Base-by-base conservation (phyloP, 1,140 invertebrate species). In the Lordiphosa clarofinis region DNA sequence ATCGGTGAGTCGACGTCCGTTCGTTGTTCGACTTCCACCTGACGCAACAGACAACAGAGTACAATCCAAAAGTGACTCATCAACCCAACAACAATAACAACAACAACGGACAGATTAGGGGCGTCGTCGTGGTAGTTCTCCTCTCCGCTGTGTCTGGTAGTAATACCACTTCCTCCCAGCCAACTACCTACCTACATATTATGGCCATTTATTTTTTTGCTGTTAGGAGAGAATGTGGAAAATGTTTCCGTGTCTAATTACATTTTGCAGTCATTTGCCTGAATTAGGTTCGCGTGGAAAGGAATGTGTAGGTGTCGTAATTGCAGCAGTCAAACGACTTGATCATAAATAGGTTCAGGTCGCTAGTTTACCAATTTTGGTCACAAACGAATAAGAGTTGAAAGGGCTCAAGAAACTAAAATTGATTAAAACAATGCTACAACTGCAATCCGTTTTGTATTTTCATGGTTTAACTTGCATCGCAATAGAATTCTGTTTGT, bases 171-270 rank as follows among this genome's bases (percentile, higher is more conserved):
- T 31, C 28, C 28, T 31, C 28, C 6, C 7, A 31, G 7, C 28
- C 7, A 31, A 31, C 28, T 8, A 36, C 10, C 8, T 48, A 5
- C 8, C 4, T 15, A 36, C 2, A 15, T 42, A 56, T 63, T 31
- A 31, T 31, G 28, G 28, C 28, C 28, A 31, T 31, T 40, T 55
- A 24, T 35, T 42, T 35, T 42, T 54, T 11, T 35, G 36, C 33
- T 31, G 46, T 56, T 57, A 24, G 13, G 44, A 12, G 39, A 37
- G 33, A 56, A 46, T 37, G 38, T 50, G 31, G 39, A 59, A 38
- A 43, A 56, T 33, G 24, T 65, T 73, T 62, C 50, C 69, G 50
- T 53, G 53, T 65, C 61, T 68, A 72, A 72, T 72, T 63, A 68
- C 64, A 57, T 52, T 70, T 52, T 13, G 28, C 28, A 40, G 38